Base-by-base conservation (phyloP, 2,888 invertebrate species). In the Heliothis peltigera region DNA sequence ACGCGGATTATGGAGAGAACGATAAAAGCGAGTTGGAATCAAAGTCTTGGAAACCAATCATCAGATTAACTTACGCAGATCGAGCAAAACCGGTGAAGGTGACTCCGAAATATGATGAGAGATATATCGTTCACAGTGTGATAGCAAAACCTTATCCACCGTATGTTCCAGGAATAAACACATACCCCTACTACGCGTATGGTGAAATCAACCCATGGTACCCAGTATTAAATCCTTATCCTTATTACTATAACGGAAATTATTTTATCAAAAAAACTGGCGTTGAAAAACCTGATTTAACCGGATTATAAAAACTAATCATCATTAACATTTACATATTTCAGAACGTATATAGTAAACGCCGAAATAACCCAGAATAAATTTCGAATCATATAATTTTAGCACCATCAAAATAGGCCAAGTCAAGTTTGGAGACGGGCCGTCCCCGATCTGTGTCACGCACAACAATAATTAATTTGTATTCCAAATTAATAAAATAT, bases 101-200 rank as follows among this genome's bases (percentile, higher is more conserved):
- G 4, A 86, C 84, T 1, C 69, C 83, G 3, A 89, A 87, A 55
- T 55, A 75, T 18, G 86, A 89, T 15, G 86, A 85, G 12, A 91
- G 90, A 66, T 80, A 85, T 32, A 75, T 83, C 17, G 66, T 81
- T 44, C 76, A 82, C 51, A 70, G 68, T 25, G 73, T 64, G 17
- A 48, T 61, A 44, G 75, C 77, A 2, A 83, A 77, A 8, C 87
- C 89, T 0, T 86, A 82, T 18, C 68, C 69, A 12, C 79, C 83
- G 2, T 83, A 83, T 52, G 47, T 79, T 35, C 73, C 83, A 12
- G 89, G 87, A 43, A 39, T 89, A 2, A 84, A 89, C 28, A 85
- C 87, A 0, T 81, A 82, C 56, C 90, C 90, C 0, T 88, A 87
- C 60, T 87, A 85, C 49, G 72, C 66, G 3, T 85, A 87, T 59